phyloP scores from a whole-genome alignment of 2,797 vertebrate genomes.

The Spinus pinus region DNA sequence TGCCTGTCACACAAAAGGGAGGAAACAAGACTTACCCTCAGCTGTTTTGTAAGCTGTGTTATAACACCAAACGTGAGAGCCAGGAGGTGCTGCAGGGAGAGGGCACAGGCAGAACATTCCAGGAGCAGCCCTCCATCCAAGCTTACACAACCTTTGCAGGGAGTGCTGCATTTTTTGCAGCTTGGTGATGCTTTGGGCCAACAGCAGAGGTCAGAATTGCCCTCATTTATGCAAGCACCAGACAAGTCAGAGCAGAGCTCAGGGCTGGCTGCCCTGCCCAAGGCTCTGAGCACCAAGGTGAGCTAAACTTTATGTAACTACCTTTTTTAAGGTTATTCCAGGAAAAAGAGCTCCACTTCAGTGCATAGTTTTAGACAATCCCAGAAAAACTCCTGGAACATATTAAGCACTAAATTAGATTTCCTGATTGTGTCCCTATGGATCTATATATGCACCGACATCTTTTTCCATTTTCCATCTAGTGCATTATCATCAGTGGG shows the following conservation, averaged over 20 bases:
- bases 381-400: neutral
- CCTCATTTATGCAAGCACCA: neutral
- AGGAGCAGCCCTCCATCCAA: neutral
- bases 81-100: neutral
- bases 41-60: constrained; percentile 48
- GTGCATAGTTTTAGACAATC: neutral
- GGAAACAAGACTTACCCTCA: neutral
- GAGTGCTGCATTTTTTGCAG: neutral
- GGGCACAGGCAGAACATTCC: neutral
- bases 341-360: neutral
- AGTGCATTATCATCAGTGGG: accelerated
- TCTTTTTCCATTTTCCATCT: neutral
- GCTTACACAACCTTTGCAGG: constrained; percentile 21
- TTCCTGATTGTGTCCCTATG: neutral
- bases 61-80: neutral
- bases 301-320: neutral
- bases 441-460: neutral
- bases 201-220: constrained; percentile 51
- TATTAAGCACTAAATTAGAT: neutral
- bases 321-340: neutral
- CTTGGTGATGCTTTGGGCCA: neutral
- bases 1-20: neutral
- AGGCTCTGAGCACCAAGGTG: neutral
- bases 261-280: neutral
- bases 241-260: neutral